phyloP scores from a whole-genome alignment of 1,140 invertebrate species.

The Formica exsecta region DNA sequence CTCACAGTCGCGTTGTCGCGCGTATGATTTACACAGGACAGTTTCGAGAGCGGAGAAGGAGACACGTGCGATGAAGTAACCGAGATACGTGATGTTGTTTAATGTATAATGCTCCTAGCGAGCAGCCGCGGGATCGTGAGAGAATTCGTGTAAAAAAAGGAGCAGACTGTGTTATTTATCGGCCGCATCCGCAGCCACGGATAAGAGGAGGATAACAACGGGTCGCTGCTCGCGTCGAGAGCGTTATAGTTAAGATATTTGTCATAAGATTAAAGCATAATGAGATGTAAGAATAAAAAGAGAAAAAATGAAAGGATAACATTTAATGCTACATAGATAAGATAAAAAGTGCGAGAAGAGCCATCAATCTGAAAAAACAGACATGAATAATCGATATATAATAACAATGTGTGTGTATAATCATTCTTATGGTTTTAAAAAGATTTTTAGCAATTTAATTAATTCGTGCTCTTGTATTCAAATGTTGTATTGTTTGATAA shows the following conservation, averaged over 20 bases:
- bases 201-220: slow-evolving; percentile 37
- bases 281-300: neutral
- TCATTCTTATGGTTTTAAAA: neutral
- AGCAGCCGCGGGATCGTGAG: slow-evolving; percentile 61
- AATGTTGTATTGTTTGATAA: neutral
- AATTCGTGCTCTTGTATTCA: neutral
- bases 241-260: slow-evolving; percentile 38
- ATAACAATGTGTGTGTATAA: neutral
- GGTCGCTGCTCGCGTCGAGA: neutral
- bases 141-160: slow-evolving; percentile 66
- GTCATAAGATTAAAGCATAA: neutral
- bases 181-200: slow-evolving; percentile 1
- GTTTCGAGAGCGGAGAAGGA: slow-evolving; percentile 52
- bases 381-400: neutral
- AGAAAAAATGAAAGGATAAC: neutral
- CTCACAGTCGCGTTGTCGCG: slow-evolving; percentile 24
- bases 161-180: slow-evolving; percentile 38
- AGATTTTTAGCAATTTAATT: neutral
- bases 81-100: slow-evolving; percentile 65
- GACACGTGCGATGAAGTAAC: slow-evolving; percentile 63
- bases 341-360: neutral
- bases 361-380: neutral
- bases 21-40: slow-evolving; percentile 66
- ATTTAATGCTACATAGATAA: neutral
- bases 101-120: slow-evolving; percentile 56